A percentile compares a stretch with the other conserved stretches of the same genome.
Conservation (phyloP, 1,140 invertebrate species). For the Eufriesea mexicana region DNA sequence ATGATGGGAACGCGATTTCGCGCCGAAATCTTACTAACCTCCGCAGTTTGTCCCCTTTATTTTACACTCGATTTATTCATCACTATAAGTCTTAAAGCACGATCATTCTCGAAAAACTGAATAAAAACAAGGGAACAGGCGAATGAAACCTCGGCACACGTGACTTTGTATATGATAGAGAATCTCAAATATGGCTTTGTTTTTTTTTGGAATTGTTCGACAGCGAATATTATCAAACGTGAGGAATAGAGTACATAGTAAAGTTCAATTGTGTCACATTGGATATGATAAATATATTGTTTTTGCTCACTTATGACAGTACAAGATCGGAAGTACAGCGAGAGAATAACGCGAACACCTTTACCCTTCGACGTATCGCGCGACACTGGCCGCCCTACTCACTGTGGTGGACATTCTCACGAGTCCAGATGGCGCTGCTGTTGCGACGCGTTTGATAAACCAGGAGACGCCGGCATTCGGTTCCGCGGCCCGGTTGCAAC, state of each 20-base stretch:
- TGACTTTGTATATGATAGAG: not conserved
- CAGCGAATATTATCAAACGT: no score
- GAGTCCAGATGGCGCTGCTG: conserved; percentile 62
- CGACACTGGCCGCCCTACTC: conserved; percentile 65
- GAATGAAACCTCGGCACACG: not conserved
- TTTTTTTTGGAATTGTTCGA: not conserved
- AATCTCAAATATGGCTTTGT: no score
- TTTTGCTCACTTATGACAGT: not conserved
- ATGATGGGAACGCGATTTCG: not conserved
- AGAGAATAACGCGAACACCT: conserved; percentile 15
- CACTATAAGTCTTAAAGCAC: not conserved
- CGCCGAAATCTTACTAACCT: not conserved
- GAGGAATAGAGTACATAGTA: no score
- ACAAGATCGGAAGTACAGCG: not conserved
- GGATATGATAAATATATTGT: no score
- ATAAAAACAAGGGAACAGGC: no score
- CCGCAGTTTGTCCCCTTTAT: not conserved
- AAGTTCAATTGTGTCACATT: not conserved
- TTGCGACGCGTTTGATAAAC: conserved; percentile 17
- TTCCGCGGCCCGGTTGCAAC: conserved; percentile 58
- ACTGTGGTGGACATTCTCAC: conserved; percentile 1
- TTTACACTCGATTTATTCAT: not conserved
- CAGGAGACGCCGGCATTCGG: conserved; percentile 4
- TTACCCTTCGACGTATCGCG: conserved; percentile 64
- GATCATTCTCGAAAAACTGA: not conserved